Base-by-base conservation (phyloP, 2,888 invertebrate genomes). In the Euphydryas editha region DNA sequence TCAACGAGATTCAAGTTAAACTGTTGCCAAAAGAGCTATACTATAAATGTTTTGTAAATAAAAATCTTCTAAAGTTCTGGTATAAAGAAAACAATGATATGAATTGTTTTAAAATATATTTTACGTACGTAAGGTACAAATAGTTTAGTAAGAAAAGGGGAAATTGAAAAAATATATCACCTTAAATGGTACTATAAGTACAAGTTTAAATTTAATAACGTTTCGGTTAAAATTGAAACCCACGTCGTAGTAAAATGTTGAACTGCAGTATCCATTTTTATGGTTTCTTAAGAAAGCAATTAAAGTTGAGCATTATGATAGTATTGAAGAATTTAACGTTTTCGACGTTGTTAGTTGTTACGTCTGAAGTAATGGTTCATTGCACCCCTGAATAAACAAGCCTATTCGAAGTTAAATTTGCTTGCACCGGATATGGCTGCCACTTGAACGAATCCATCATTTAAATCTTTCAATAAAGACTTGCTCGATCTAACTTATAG, bases 351-450 rank as follows among this genome's bases (percentile, higher is more conserved):
- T 88, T 85, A 88, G 85, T 82, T 81, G 88, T 88, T 85, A 88
- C 86, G 87, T 85, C 83, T 85, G 72, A 76, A 80, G 83, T 85
- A 90, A 88, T 91, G 87, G 91, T 91, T 91, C 92, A 90, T 75
- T 90, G 92, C 90, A 88, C 92, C 90, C 88, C 90, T 88, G 87
- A 87, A 89, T 91, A 91, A 92, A 92, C 91, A 92, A 81, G 84
- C 79, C 84, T 88, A 88, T 87, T 87, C 77, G 81, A 76, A 87
- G 90, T 90, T 90, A 88, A 92, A 89, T 90, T 90, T 89, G 90
- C 90, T 87, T 85, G 82, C 83, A 84, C 92, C 92, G 92, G 92
- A 92, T 89, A 90, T 87, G 85, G 82, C 86, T 83, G 87, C 85
- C 88, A 87, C 90, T 91, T 83, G 88, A 89, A 88, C 81, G 76